A percentile compares a stretch with the other conserved stretches of the same genome.
phyloP scores from a whole-genome alignment of 2,797 vertebrate genomes.

The Darevskia mixta region DNA sequence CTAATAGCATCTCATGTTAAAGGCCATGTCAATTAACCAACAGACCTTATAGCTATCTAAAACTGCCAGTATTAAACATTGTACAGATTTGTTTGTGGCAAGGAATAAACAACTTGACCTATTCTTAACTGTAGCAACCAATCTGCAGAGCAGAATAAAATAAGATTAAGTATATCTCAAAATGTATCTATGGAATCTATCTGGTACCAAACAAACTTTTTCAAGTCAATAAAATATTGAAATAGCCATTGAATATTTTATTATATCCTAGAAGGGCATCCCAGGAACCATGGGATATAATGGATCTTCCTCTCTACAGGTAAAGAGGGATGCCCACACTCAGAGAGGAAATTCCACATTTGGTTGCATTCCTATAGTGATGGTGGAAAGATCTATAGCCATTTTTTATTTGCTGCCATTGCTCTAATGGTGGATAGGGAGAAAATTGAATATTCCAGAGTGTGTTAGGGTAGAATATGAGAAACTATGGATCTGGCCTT shows the following conservation, averaged over 20 bases:
- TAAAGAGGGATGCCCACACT: too few relatives aligned
- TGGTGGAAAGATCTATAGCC: too few relatives aligned
- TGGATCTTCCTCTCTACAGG: too few relatives aligned
- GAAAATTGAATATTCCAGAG: too few relatives aligned
- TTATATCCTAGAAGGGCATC: too few relatives aligned
- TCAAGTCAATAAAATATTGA: constrained; percentile 1
- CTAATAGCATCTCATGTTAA: background rate
- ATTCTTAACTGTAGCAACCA: background rate
- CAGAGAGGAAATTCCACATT: too few relatives aligned
- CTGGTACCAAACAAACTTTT: background rate
- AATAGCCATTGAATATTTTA: background rate
- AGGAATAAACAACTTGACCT: constrained; percentile 21
- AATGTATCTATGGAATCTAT: background rate
- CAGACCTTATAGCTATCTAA: constrained; percentile 12
- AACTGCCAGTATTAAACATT: constrained; percentile 11
- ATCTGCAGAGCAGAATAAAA: background rate
- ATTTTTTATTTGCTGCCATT: too few relatives aligned
- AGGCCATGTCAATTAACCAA: background rate
- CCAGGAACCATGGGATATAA: too few relatives aligned
- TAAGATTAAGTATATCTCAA: background rate
- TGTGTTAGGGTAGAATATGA: too few relatives aligned
- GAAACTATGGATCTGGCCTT: too few relatives aligned
- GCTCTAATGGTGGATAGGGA: too few relatives aligned
- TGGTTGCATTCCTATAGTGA: too few relatives aligned
- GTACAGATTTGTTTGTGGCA: background rate